phyloP scores from a whole-genome alignment of 1,140 invertebrate species.

The Heliconius himera region DNA sequence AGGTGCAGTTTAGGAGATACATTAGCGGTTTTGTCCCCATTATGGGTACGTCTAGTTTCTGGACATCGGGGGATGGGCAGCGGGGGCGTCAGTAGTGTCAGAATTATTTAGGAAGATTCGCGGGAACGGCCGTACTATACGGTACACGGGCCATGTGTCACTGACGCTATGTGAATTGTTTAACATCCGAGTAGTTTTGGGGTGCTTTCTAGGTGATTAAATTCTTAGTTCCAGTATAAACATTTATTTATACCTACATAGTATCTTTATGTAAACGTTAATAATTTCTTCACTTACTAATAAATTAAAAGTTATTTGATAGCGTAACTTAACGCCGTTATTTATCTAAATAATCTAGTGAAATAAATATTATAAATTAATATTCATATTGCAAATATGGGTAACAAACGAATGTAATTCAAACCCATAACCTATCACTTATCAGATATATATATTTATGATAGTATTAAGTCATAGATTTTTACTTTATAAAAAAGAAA shows the following conservation, averaged over 20 bases:
- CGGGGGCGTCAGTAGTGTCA: slow-evolving; percentile 61
- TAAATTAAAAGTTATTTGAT: no score
- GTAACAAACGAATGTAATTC: no score
- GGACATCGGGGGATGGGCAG: slow-evolving; percentile 26
- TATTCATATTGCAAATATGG: no score
- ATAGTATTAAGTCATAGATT: not conserved
- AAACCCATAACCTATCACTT: no score
- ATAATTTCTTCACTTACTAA: no score
- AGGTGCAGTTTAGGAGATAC: slow-evolving; percentile 51
- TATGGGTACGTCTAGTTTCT: slow-evolving; percentile 53
- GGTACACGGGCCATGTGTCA: slow-evolving; percentile 39
- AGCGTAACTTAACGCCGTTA: no score
- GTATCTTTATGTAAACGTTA: not conserved
- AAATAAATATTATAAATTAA: no score
- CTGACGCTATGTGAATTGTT: slow-evolving; percentile 28
- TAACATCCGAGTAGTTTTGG: not conserved
- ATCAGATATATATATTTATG: not conserved
- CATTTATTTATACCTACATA: not conserved
- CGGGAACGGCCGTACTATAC: slow-evolving; percentile 65
- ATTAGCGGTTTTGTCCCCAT: slow-evolving; percentile 62
- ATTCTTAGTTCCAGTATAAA: not conserved
- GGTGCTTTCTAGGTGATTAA: not conserved
- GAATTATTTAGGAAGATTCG: slow-evolving; percentile 70
- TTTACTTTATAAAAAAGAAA: not conserved
- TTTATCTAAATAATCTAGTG: no score